A percentile compares a stretch with the other conserved stretches of the same genome.
These are phyloP conservation scores for Macquaria australasica DNA, from an alignment of 2,113 vertebrate genomes.

Conservation along the genomic window DNA sequence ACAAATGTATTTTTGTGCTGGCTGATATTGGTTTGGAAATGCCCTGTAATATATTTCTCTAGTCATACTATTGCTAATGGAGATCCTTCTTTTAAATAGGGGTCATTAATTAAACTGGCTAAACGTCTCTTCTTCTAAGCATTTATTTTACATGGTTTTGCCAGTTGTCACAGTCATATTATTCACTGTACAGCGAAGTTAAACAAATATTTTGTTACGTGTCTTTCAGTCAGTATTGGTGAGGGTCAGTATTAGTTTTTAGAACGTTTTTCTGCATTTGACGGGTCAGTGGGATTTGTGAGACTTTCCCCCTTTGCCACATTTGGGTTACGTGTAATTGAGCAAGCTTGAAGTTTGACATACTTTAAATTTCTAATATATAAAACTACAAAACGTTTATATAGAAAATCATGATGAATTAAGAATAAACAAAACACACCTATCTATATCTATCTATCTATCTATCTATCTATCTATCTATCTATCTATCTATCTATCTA, in stretches of 20 bases:
- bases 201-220: not conserved
- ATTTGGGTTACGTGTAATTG: not conserved
- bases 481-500: no score
- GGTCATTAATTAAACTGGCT: not conserved
- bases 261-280: not conserved
- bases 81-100: not conserved
- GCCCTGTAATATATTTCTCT: not conserved
- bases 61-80: not conserved
- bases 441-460: no score
- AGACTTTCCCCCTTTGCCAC: not conserved
- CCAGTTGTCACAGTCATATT: not conserved
- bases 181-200: not conserved
- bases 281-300: not conserved
- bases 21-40: constrained; percentile 4
- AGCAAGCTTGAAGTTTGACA: not conserved
- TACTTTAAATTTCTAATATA: not conserved
- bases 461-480: no score
- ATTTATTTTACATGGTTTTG: not conserved
- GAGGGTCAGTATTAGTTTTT: not conserved
- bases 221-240: not conserved
- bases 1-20: not conserved
- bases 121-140: not conserved
- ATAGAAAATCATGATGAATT: not conserved
- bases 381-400: not conserved
- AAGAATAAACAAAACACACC: not conserved